Conservation (phyloP, 2,888 invertebrate species). For the Anthophora plumipes region DNA sequence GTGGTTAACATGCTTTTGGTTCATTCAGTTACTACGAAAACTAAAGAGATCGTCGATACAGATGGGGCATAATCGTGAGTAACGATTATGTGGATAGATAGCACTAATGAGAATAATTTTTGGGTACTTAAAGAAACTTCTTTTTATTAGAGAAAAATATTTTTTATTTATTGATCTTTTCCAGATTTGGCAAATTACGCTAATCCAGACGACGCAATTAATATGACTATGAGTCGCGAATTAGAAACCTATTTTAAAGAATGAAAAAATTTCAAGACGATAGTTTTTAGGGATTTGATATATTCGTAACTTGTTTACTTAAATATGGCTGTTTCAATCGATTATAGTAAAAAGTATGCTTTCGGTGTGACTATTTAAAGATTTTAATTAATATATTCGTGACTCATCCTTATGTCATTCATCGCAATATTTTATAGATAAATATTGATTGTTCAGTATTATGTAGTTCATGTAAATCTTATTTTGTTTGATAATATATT, state of each 20-base stretch:
- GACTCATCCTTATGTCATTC: conserved; percentile 16
- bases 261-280: conserved; percentile 1
- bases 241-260: conserved; percentile 80
- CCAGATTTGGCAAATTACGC: conserved; percentile 86
- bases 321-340: conserved; percentile 15
- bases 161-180: conserved; percentile 67
- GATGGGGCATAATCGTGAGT: conserved; percentile 83
- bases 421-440: conserved; percentile 12
- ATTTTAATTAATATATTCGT: conserved; percentile 26
- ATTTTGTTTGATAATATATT: conserved; percentile 59
- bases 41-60: conserved; percentile 78
- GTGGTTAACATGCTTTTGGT: conserved; percentile 81
- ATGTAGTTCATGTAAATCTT: conserved; percentile 49
- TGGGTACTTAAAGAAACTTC: conserved; percentile 23
- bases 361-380: conserved; percentile 15
- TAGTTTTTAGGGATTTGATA: conserved; percentile 35
- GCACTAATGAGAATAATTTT: conserved; percentile 5
- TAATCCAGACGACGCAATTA: conserved; percentile 89
- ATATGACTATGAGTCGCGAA: conserved; percentile 86
- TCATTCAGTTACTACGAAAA: conserved; percentile 78
- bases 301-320: conserved; percentile 18
- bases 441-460: conserved; percentile 65
- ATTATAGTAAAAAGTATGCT: conserved; percentile 26
- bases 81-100: conserved; percentile 67
- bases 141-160: conserved; percentile 23